Evolutionary conservation across 2,797 vertebrate genomes (phyloP).

Genomic region (Salmo trutta): DNA sequence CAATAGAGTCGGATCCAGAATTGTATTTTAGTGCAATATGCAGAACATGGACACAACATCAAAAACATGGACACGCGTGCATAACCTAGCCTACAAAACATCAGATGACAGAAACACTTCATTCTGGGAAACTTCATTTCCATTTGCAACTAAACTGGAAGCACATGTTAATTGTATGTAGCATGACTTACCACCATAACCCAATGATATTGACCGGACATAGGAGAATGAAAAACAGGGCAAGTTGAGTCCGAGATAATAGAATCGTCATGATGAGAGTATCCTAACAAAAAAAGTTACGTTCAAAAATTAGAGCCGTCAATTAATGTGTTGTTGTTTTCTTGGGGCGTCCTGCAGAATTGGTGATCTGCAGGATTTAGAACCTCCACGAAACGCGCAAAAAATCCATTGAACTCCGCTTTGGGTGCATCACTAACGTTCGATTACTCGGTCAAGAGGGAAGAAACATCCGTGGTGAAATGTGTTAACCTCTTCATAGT

Average conservation of each 20-base stretch:
- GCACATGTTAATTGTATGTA: not conserved
- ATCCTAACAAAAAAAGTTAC: not conserved
- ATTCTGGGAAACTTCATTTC: not conserved
- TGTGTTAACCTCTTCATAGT: conserved; percentile 71
- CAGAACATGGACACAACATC: not conserved
- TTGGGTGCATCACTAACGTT: conserved; percentile 63
- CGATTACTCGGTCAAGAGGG: conserved; percentile 60
- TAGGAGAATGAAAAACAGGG: conserved; percentile 89
- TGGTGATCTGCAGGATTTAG: conserved; percentile 26
- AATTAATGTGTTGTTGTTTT: conserved; percentile 25
- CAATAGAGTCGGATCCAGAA: not conserved
- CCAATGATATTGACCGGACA: conserved; percentile 93
- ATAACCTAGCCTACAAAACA: not conserved
- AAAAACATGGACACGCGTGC: not conserved
- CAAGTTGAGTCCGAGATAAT: conserved; percentile 84
- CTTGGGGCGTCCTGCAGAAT: conserved; percentile 55
- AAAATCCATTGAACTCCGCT: conserved; percentile 56
- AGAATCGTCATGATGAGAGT: conserved; percentile 77
- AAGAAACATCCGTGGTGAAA: conserved; percentile 60
- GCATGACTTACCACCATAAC: conserved; percentile 89
- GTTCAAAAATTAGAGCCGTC: conserved; percentile 11
- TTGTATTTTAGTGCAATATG: not conserved
- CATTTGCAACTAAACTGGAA: conserved; percentile 1
- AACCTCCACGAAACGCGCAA: conserved; percentile 36
- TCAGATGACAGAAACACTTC: not conserved